Evolutionary conservation across 2,888 invertebrate genomes (phyloP).

Genomic region (Dugesia japonica): DNA sequence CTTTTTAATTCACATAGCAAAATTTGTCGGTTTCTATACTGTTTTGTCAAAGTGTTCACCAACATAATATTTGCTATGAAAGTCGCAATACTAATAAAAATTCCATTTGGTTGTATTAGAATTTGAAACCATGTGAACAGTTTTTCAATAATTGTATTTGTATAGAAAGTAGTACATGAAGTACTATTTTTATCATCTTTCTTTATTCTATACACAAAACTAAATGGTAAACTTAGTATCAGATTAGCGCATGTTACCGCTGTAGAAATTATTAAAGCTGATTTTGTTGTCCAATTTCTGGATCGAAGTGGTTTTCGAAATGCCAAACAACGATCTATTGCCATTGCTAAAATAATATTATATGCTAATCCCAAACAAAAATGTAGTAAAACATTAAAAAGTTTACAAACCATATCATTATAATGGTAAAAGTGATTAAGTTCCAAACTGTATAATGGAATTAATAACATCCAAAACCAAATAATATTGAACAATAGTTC

Average conservation of each 20-base stretch:
- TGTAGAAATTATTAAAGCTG: background rate
- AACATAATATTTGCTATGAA: background rate
- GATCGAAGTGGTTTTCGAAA: background rate
- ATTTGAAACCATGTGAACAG: conserved; percentile 1
- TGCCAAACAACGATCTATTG: background rate
- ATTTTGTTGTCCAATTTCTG: background rate
- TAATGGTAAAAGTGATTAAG: background rate
- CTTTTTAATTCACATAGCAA: background rate
- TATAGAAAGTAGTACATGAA: background rate
- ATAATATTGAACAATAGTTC: background rate
- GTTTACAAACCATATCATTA: background rate
- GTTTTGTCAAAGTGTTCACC: background rate
- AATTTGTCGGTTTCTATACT: background rate
- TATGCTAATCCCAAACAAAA: background rate
- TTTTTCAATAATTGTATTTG: background rate
- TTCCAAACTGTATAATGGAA: background rate
- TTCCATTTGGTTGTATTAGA: background rate
- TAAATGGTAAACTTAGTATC: background rate
- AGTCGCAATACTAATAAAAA: background rate
- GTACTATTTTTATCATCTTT: background rate
- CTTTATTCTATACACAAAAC: background rate
- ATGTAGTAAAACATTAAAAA: background rate
- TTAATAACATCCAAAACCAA: background rate
- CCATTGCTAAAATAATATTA: background rate
- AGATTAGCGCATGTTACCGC: background rate